Percentiles rank a stretch among this genome's conserved stretches.
These are phyloP conservation scores for Pteromalus puparum DNA, from an alignment of 1,140 invertebrate genomes.

Conservation along the genomic window DNA sequence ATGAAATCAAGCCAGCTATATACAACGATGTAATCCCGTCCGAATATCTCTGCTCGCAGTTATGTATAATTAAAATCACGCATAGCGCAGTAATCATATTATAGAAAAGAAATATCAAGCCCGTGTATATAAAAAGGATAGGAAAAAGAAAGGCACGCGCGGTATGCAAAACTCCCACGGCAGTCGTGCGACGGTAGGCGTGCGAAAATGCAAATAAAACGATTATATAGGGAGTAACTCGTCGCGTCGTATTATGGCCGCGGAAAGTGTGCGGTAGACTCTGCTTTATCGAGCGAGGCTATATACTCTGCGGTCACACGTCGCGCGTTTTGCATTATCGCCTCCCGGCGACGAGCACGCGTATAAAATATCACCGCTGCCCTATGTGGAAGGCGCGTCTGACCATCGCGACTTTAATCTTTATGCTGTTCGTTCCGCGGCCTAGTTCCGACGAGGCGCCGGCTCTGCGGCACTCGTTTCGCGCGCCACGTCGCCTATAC, in stretches of 20 bases:
- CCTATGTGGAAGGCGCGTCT: not conserved
- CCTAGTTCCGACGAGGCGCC: not conserved
- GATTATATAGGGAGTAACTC: not conserved
- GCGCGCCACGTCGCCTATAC: no score
- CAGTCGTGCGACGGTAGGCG: no score
- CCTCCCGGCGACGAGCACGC: not conserved
- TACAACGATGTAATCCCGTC: not conserved
- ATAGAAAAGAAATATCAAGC: no score
- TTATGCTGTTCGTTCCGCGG: not conserved
- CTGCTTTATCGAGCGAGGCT: conserved; percentile 32
- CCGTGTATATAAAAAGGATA: no score
- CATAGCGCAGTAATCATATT: no score
- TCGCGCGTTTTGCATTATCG: conserved; percentile 22
- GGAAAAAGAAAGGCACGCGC: not conserved
- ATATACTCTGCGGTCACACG: not conserved
- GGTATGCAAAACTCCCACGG: conserved; percentile 30
- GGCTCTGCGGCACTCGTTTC: not conserved
- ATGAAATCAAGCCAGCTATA: not conserved
- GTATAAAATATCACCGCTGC: conserved; percentile 2
- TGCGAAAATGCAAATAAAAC: conserved; percentile 32
- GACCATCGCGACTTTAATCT: conserved; percentile 25
- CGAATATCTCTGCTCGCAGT: no score
- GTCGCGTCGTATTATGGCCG: not conserved
- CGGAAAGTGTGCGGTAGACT: not conserved
- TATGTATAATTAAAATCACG: no score